A percentile compares a stretch with the other conserved stretches of the same genome.
Conservation (phyloP, 2,888 invertebrate genomes). For the Sabatieria punctata region DNA sequence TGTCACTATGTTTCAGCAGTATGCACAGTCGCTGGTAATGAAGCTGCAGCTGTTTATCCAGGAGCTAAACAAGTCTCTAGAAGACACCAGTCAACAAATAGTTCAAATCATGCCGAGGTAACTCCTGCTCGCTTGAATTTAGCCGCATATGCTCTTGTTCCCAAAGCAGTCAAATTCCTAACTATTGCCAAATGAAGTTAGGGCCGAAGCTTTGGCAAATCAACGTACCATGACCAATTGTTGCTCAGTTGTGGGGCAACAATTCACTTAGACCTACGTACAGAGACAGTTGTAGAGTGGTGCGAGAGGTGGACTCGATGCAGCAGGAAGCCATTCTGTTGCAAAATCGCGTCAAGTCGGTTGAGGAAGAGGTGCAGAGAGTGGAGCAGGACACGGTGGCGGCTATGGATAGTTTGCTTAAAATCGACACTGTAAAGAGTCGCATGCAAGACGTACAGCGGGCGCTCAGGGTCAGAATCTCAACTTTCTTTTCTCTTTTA, state of each 20-base stretch:
- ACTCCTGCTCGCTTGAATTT: no score
- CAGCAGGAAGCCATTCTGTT: constrained; percentile 58
- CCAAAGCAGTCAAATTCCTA: no score
- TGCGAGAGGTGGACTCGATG: constrained; percentile 56
- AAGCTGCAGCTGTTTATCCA: constrained; percentile 78
- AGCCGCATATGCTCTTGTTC: no score
- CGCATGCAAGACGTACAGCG: constrained; percentile 65
- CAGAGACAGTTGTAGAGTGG: constrained; percentile 43
- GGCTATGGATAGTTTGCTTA: constrained; percentile 67
- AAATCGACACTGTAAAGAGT: constrained; percentile 64
- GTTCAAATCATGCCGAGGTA: constrained; percentile 41
- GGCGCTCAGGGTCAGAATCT: constrained; percentile 54
- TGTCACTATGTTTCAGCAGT: constrained; percentile 41
- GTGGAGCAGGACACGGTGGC: constrained; percentile 78
- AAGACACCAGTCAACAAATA: constrained; percentile 66
- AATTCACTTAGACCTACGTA: neutral
- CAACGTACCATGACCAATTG: no score
- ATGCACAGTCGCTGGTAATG: constrained; percentile 59
- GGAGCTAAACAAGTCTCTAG: constrained; percentile 71
- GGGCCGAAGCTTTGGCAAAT: no score
- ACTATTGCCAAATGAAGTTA: no score
- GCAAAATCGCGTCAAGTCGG: constrained; percentile 56
- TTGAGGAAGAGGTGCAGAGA: constrained; percentile 63
- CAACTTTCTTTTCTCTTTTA: no score
- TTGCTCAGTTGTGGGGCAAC: neutral